Conservation (phyloP, 2,797 vertebrate species). For the Centropyge bicolor region DNA sequence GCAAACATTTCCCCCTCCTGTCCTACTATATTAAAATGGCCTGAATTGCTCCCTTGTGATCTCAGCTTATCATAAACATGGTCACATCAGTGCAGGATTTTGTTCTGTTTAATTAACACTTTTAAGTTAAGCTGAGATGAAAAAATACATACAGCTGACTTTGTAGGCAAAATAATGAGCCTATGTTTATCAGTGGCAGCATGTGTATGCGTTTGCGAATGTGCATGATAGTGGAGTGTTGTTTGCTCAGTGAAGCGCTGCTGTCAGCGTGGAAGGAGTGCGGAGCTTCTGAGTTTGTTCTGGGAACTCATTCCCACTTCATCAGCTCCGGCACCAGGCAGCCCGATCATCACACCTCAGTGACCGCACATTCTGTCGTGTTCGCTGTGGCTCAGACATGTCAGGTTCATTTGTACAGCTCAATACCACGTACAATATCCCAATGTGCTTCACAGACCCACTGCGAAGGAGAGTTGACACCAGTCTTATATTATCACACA, state of each 20-base stretch:
- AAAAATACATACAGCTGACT: conserved; percentile 18
- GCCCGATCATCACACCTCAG: conserved; percentile 68
- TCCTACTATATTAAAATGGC: conserved; percentile 11
- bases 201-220: conserved; percentile 15
- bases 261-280: conserved; percentile 26
- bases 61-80: neutral
- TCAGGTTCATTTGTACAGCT: conserved; percentile 58
- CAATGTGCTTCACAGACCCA: conserved; percentile 12
- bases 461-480: conserved; percentile 23
- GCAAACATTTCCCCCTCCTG: conserved; percentile 9
- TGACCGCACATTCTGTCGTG: conserved; percentile 63
- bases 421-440: conserved; percentile 27
- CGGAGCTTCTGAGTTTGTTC: conserved; percentile 46
- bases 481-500: conserved; percentile 21
- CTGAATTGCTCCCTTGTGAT: conserved; percentile 3
- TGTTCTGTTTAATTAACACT: neutral
- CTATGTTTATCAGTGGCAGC: conserved; percentile 29
- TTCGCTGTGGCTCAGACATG: conserved; percentile 45
- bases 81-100: conserved; percentile 2
- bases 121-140: conserved; percentile 7
- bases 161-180: conserved; percentile 31
- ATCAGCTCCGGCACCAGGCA: conserved; percentile 53
- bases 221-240: conserved; percentile 26
- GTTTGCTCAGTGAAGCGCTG: conserved; percentile 51
- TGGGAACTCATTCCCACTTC: conserved; percentile 51